Evolutionary conservation across 1,140 invertebrate species (phyloP), one percentile per base, ranked within the genome.

Genomic region (Macrocentrus cingulum): DNA sequence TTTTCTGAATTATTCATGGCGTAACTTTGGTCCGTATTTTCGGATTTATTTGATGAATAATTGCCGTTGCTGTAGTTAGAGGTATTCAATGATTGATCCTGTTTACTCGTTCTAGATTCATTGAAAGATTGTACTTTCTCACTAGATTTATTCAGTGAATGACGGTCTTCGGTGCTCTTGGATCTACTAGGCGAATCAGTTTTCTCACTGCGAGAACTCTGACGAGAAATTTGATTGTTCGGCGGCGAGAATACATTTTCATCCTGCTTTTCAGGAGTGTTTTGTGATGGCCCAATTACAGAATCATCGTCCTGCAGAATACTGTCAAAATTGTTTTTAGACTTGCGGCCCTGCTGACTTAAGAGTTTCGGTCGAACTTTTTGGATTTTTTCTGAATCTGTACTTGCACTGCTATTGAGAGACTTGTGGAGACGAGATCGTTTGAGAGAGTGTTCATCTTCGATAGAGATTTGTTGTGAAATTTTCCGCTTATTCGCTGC

Each of bases 241-340:
- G 13, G 7, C 7, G 3, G 36, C 36, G 36, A 39, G 36, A 11
- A n/a, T 39, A n/a, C 15, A 15, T 39, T 29, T 4, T 29, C 4
- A 9, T 29, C 9, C 25, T 29, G 25, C 25, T 29, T 9, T 29
- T 29, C n/a, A 9, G 25, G 25, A 9, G 25, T 29, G 13, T 15
- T 13, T 15, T 39, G 36, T 15, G 53, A 44, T n/a, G 54, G 54
- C 15, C 44, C 18, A 29, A 56, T 37, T 2, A 49, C 20, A n/a
- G 36, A 41, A 9, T 49, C 49, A 15, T 29, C 41, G 5, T 29
- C 16, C 11, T 19, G 7, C 5, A 45, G 11, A 19, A 55, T 55
- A 9, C 42, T 5, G 4, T 50, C 55, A 29, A 15, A 39, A 15
- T 11, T n/a, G 4, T n/a, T 39, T 2, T 6, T 2, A 15, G 20